A percentile compares a stretch with the other conserved stretches of the same genome.
Conservation (phyloP, 2,113 vertebrate species). For the Heptranchias perlo region DNA sequence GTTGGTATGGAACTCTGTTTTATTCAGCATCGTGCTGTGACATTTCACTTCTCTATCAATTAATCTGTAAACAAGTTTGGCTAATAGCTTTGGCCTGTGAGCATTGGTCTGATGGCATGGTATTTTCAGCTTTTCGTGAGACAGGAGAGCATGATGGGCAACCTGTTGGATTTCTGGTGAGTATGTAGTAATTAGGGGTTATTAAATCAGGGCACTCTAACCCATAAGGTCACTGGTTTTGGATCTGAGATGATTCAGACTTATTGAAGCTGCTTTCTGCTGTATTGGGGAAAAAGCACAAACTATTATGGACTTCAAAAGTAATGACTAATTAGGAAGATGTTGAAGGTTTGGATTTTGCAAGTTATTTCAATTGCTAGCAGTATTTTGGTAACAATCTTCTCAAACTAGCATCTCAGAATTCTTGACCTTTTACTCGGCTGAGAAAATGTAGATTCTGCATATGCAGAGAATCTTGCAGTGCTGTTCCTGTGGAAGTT, state of each 20-base stretch:
- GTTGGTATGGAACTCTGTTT: background rate
- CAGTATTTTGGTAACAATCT: background rate
- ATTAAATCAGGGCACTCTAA: background rate
- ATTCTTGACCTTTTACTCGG: constrained; percentile 4
- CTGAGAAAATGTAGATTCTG: constrained; percentile 1
- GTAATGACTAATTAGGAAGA: background rate
- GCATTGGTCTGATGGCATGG: background rate
- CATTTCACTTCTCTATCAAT: background rate
- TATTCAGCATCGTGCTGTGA: background rate
- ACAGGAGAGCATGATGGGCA: background rate
- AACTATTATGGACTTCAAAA: background rate
- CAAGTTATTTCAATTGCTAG: background rate
- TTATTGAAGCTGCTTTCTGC: background rate
- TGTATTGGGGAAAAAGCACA: too few relatives aligned
- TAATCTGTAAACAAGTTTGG: background rate
- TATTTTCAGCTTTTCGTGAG: background rate
- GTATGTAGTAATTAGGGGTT: background rate
- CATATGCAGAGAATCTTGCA: background rate
- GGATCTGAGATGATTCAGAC: background rate
- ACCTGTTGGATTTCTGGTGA: background rate
- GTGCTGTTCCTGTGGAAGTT: constrained; percentile 10
- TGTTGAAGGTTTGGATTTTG: background rate
- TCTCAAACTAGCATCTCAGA: background rate
- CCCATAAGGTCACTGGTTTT: background rate
- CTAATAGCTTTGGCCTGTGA: background rate